A percentile compares a stretch with the other conserved stretches of the same genome.
phyloP scores from a whole-genome alignment of 2,797 vertebrate genomes.

The Pampus argenteus region DNA sequence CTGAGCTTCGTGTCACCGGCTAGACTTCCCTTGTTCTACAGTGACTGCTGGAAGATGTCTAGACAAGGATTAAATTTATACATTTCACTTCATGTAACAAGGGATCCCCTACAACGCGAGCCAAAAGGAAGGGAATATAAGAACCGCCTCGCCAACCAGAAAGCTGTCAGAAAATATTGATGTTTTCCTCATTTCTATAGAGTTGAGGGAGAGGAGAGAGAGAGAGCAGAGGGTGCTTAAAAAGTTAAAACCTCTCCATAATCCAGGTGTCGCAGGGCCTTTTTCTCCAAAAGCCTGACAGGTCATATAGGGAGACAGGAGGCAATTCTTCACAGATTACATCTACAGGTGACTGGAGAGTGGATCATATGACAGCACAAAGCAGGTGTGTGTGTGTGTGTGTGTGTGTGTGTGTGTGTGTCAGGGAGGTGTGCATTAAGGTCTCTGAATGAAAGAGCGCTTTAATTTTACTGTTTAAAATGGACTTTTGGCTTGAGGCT shows the following conservation, averaged over 20 bases:
- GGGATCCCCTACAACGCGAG: slow-evolving; percentile 91
- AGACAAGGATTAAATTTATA: slow-evolving; percentile 94
- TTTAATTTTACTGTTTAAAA: slow-evolving; percentile 2
- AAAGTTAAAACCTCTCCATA: slow-evolving; percentile 50
- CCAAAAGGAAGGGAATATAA: slow-evolving; percentile 90
- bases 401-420: slow-evolving; percentile 20
- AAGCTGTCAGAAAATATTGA: slow-evolving; percentile 61
- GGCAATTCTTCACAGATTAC: slow-evolving; percentile 79
- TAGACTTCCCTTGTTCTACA: slow-evolving; percentile 87
- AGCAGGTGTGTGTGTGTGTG: slow-evolving; percentile 68
- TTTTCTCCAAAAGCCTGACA: slow-evolving; percentile 64
- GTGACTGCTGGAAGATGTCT: slow-evolving; percentile 93
- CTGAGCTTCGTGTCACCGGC: slow-evolving; percentile 89
- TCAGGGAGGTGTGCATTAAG: slow-evolving; percentile 21
- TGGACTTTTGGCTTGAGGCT: background rate
- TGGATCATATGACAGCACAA: slow-evolving; percentile 65
- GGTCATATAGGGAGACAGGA: slow-evolving; percentile 75
- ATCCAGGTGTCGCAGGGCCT: slow-evolving; percentile 74
- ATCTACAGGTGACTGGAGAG: slow-evolving; percentile 81
- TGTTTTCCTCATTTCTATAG: slow-evolving; percentile 68
- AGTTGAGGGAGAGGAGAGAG: slow-evolving; percentile 6
- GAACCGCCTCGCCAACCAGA: slow-evolving; percentile 81
- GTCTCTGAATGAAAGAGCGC: slow-evolving; percentile 1
- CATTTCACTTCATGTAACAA: slow-evolving; percentile 94
- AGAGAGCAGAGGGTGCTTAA: slow-evolving; percentile 41